Conservation (phyloP, 1,140 invertebrate species). For the Pogonus chalceus region DNA sequence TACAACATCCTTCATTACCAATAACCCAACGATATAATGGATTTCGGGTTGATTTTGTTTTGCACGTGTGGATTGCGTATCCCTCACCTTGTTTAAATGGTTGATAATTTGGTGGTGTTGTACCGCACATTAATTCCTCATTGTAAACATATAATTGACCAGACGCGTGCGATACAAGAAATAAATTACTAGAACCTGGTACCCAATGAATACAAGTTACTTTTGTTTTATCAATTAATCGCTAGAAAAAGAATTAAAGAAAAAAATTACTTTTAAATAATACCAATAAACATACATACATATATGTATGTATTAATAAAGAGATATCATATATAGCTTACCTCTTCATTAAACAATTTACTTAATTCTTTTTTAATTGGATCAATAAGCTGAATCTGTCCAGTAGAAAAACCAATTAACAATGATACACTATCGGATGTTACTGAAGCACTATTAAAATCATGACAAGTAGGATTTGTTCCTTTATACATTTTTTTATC, state of each 20-base stretch:
- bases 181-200: conserved; percentile 84
- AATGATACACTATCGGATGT: conserved; percentile 73
- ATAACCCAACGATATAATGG: conserved; percentile 61
- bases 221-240: conserved; percentile 94
- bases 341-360: conserved; percentile 98
- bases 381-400: conserved; percentile 95
- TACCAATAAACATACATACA: no score
- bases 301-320: no score
- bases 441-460: conserved; percentile 85
- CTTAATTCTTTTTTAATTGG: conserved; percentile 91
- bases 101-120: conserved; percentile 79
- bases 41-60: conserved; percentile 92
- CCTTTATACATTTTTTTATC: conserved; percentile 98
- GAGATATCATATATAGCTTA: conserved; percentile 40
- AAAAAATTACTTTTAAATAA: no score
- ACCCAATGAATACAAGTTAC: conserved; percentile 99
- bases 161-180: conserved; percentile 88
- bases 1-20: conserved; percentile 48
- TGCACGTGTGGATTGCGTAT: conserved; percentile 89
- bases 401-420: conserved; percentile 93
- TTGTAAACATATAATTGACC: conserved; percentile 98
- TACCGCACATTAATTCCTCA: conserved; percentile 85
- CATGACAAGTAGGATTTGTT: conserved; percentile 97
- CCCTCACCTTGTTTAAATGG: conserved; percentile 92
- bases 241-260: conserved; percentile 50